Evolutionary conservation across 2,888 invertebrate genomes (phyloP), one percentile per base, ranked within the genome.

Genomic region (Cistogaster globosa): DNA sequence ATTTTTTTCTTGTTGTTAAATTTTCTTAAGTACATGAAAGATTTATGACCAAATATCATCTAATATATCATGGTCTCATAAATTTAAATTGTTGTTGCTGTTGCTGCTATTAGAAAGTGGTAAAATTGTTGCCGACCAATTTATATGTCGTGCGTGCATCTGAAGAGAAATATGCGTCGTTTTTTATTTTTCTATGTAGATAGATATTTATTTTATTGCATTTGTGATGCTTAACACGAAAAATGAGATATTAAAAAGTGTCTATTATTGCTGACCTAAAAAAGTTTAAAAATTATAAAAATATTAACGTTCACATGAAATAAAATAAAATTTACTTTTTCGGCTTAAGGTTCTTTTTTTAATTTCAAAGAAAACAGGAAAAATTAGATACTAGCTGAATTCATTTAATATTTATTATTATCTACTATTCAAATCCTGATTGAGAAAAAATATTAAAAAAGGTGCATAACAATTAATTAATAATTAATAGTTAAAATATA

Each of bases 61-160:
- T 74, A 69, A 84, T 81, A 74, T 78, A 84, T 85, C 74, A 82
- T 82, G 85, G 82, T 74, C 85, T 82, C 85, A 85, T 85, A 85
- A 85, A 85, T 85, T 84, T 69, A 38, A 58, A 45, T 71, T 78
- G 65, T 55, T 57, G 76, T 26, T 76, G 45, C 2, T 69, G 36
- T 8, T 62, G 16, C 20, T 60, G 57, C 55, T 72, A 42, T 20
- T 69, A 62, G 75, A 75, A 65, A 69, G 69, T 82, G 75, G 42
- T 76, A 16, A 57, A 76, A 71, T 57, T 71, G 63, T 63, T 62
- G 53, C 55, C 48, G 18, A 38, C 38, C 38, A 58, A 51, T 72
- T 67, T 55, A 38, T 14, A 65, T 22, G 42, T 55, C 55, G 51
- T 55, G 32, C 38, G 8, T 26, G 63, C 4, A 45, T 63, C 69